Percentiles rank a stretch among this genome's conserved stretches.
Conservation (phyloP, 1,140 invertebrate species). For the Oedothorax gibbosus region DNA sequence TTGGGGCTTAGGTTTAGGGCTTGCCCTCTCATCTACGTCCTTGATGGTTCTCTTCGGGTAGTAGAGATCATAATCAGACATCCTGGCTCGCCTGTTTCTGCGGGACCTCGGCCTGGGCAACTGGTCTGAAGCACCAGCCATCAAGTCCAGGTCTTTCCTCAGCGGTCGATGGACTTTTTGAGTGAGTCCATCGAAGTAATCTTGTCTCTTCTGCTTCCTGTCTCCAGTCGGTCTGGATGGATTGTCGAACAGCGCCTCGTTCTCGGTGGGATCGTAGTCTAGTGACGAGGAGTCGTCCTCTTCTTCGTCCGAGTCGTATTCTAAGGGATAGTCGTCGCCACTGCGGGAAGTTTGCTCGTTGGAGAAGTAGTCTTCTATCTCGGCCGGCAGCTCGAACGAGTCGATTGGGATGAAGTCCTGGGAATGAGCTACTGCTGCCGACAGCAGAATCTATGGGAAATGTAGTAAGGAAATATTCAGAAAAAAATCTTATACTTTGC, state of each 20-base stretch:
- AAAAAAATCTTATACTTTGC: too few relatives aligned
- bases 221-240: not conserved
- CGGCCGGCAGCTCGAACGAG: constrained; percentile 1
- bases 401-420: constrained; percentile 1
- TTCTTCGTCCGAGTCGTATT: not conserved
- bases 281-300: not conserved
- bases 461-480: too few relatives aligned
- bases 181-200: constrained; percentile 19
- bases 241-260: constrained; percentile 1
- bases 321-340: not conserved
- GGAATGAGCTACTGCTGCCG: too few relatives aligned
- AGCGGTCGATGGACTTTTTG: constrained; percentile 9
- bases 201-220: constrained; percentile 10
- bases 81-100: not conserved
- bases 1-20: not conserved
- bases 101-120: not conserved
- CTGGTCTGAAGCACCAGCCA: not conserved
- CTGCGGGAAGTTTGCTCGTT: not conserved
- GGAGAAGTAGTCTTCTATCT: constrained; percentile 6
- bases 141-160: not conserved
- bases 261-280: not conserved
- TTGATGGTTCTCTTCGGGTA: constrained; percentile 8
- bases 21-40: not conserved
- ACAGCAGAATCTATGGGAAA: too few relatives aligned
- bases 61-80: constrained; percentile 19